Evolutionary conservation across 2,888 invertebrate genomes (phyloP).

Genomic region (Plagodis pulveraria): DNA sequence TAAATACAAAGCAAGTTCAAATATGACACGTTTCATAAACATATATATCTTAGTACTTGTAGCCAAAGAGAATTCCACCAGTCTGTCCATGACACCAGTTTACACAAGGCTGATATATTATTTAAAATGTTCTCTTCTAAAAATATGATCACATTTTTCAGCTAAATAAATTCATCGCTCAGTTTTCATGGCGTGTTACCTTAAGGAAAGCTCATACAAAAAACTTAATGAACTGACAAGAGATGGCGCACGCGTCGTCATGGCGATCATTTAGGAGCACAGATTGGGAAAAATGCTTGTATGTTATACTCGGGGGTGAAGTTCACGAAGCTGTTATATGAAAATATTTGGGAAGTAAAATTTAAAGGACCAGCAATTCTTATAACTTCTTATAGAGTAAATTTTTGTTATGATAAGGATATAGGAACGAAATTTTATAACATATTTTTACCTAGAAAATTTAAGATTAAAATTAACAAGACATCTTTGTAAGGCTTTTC

Average conservation of each 20-base stretch:
- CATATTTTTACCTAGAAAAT: no score
- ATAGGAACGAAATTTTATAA: no score
- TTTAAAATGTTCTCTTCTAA: background rate
- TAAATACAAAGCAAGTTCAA: no score
- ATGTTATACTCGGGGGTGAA: constrained; percentile 4
- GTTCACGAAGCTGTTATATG: background rate
- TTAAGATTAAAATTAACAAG: no score
- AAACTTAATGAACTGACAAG: constrained; percentile 75
- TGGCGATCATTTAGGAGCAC: constrained; percentile 59
- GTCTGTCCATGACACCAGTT: no score
- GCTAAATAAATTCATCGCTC: constrained; percentile 10
- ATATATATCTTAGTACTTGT: no score
- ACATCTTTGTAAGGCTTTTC: no score
- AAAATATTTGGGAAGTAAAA: constrained; percentile 3
- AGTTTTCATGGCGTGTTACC: constrained; percentile 37
- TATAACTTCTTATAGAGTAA: background rate
- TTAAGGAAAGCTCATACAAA: constrained; percentile 48
- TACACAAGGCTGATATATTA: background rate
- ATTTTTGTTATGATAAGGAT: no score
- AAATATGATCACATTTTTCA: background rate
- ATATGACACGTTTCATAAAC: no score
- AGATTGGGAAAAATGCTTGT: constrained; percentile 28
- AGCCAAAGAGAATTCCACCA: no score
- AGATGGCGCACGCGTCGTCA: constrained; percentile 65
- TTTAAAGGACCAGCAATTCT: background rate